These are phyloP conservation scores for Melikaiella ostensackeni DNA, from an alignment of 2,888 invertebrate species.

Conservation along the genomic window DNA sequence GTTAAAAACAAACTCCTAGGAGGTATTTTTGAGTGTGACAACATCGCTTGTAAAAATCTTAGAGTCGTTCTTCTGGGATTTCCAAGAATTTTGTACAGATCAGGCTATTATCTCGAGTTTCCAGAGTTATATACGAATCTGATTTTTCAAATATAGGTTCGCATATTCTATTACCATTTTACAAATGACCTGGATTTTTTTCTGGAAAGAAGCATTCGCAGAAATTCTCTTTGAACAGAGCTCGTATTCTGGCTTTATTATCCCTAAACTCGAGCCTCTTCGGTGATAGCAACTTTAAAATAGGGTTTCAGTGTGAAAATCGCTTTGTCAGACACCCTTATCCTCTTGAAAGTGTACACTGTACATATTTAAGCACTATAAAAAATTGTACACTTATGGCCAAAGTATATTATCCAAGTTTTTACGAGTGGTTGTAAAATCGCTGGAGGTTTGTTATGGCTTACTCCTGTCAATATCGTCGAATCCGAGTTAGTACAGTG, in stretches of 20 bases:
- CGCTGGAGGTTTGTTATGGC: background rate
- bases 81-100: too few relatives aligned
- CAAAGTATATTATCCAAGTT: background rate
- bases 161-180: background rate
- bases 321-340: background rate
- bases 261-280: background rate
- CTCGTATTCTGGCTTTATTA: background rate
- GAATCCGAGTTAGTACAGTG: background rate
- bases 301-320: background rate
- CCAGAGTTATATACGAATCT: background rate
- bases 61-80: too few relatives aligned
- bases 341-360: background rate
- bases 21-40: too few relatives aligned
- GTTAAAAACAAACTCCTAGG: too few relatives aligned
- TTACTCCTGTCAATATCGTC: background rate
- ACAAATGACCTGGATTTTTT: background rate
- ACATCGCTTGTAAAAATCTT: too few relatives aligned
- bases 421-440: constrained; percentile 23
- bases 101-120: background rate
- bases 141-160: background rate
- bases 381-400: background rate
- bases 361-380: background rate
- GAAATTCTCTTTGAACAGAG: background rate
- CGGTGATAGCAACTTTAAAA: background rate
- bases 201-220: background rate